These are phyloP conservation scores for Echinops telfairi DNA, from an alignment of 2,113 vertebrate species.

Conservation along the genomic window DNA sequence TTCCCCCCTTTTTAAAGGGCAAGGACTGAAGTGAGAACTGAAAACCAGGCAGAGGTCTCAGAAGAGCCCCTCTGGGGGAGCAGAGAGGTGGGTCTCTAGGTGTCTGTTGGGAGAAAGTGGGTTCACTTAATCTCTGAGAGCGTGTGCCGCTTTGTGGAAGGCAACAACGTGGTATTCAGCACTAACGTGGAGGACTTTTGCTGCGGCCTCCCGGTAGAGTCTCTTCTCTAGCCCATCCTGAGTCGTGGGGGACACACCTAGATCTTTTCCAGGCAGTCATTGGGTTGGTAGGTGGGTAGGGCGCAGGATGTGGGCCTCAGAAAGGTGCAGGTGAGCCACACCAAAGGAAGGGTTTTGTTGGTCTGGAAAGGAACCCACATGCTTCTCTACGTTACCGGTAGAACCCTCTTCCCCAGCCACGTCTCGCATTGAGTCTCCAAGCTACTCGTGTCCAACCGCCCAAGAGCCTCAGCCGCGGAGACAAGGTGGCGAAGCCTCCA, in stretches of 20 bases:
- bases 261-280: not conserved
- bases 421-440: not conserved
- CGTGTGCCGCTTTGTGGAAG: not conserved
- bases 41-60: not conserved
- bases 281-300: not conserved
- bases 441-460: not conserved
- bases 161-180: not conserved
- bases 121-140: not conserved
- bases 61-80: not conserved
- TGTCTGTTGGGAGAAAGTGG: not conserved
- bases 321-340: not conserved
- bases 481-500: not conserved
- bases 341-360: not conserved
- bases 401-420: not conserved
- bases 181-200: not conserved
- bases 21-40: not conserved
- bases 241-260: slow-evolving; percentile 12
- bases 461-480: not conserved
- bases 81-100: not conserved
- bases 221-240: not conserved
- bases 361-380: not conserved
- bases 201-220: not conserved
- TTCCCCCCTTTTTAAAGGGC: not conserved
- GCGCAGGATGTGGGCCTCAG: not conserved
- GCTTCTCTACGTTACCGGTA: not conserved